These are phyloP conservation scores for Nymphalis polychloros DNA, from an alignment of 2,888 invertebrate genomes.

Conservation along the genomic window DNA sequence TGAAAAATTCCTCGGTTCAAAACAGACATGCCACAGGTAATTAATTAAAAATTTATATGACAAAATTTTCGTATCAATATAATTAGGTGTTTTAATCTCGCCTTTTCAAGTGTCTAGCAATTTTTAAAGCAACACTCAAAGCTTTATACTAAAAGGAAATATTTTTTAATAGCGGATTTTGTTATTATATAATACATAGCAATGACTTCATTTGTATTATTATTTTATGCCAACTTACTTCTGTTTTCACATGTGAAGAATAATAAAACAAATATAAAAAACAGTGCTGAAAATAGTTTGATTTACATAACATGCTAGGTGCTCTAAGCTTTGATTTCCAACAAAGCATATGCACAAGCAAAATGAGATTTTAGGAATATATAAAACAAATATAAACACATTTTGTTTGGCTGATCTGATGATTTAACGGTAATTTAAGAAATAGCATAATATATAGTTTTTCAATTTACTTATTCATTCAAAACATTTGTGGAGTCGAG, in stretches of 20 bases:
- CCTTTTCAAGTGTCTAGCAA: conserved; percentile 6
- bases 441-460: too few species aligned
- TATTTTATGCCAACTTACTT: not conserved
- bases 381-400: not conserved
- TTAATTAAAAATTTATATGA: not conserved
- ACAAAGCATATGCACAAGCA: conserved; percentile 3
- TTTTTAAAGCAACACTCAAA: conserved; percentile 20
- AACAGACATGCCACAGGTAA: conserved; percentile 11
- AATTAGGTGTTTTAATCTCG: conserved; percentile 5
- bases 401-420: too few species aligned
- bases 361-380: conserved; percentile 23
- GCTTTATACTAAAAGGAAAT: not conserved
- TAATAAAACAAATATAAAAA: not conserved
- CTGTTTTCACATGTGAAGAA: not conserved
- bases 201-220: not conserved
- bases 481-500: too few species aligned
- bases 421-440: too few species aligned
- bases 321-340: conserved; percentile 12
- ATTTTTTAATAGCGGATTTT: not conserved
- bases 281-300: not conserved
- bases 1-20: too few species aligned
- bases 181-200: not conserved
- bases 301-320: conserved; percentile 10
- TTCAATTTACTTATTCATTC: too few species aligned
- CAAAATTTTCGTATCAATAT: conserved; percentile 1